Conservation (phyloP, 2,888 invertebrate species). For the Metopia argyrocephala region DNA sequence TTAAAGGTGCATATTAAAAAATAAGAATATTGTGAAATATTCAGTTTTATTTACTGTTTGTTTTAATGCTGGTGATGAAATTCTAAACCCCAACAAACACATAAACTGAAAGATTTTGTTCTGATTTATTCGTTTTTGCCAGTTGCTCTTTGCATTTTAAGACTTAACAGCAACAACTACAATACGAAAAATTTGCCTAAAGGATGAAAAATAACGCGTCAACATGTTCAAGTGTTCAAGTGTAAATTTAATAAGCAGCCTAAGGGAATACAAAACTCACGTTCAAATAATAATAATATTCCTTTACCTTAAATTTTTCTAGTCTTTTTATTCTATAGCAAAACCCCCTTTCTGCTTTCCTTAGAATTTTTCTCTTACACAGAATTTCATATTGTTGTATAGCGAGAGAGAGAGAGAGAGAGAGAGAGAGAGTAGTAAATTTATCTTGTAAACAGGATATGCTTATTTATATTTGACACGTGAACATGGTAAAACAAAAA, state of each 20-base stretch:
- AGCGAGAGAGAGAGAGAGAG: background rate
- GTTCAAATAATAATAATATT: conserved; percentile 36
- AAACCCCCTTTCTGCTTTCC: no score
- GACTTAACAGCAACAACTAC: background rate
- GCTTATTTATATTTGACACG: no score
- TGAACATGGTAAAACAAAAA: no score
- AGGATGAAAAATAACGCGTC: conserved; percentile 63
- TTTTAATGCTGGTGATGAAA: background rate
- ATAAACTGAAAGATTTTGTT: background rate
- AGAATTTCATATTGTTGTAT: background rate
- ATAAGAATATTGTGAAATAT: conserved; percentile 5
- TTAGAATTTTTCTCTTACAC: no score
- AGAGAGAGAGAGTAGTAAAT: background rate
- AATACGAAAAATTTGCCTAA: conserved; percentile 40
- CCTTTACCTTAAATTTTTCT: background rate
- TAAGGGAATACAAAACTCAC: conserved; percentile 55
- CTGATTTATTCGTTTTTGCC: background rate
- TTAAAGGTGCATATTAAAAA: conserved; percentile 35
- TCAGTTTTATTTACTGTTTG: conserved; percentile 2
- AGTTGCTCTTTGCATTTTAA: background rate
- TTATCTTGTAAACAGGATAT: background rate
- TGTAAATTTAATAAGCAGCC: conserved; percentile 65
- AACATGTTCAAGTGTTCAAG: conserved; percentile 64
- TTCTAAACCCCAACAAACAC: background rate
- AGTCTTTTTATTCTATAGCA: no score